Conservation (phyloP, 2,888 invertebrate species). For the Brachyptera putata region DNA sequence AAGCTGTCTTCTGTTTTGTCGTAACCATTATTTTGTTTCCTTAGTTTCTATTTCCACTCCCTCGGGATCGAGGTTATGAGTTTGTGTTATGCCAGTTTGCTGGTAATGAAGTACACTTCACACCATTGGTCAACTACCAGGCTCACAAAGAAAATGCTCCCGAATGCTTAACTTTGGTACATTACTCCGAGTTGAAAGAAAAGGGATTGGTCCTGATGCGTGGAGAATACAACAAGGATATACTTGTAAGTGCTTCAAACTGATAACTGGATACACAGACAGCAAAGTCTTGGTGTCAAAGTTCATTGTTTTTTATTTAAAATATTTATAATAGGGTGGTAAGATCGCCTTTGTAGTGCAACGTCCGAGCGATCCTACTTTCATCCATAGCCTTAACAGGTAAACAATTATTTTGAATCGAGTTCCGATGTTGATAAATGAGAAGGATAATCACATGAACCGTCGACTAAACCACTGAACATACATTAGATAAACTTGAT, state of each 20-base stretch:
- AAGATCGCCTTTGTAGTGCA: too few species aligned
- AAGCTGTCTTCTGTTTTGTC: background rate
- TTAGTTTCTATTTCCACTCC: slow-evolving; percentile 71
- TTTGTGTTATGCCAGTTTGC: slow-evolving; percentile 75
- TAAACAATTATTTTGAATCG: too few species aligned
- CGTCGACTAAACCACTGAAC: background rate
- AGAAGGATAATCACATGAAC: slow-evolving; percentile 62
- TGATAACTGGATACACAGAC: too few species aligned
- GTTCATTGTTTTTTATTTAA: too few species aligned
- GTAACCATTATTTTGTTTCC: slow-evolving; percentile 27
- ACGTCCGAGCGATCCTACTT: too few species aligned
- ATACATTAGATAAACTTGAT: background rate
- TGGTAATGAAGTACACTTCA: slow-evolving; percentile 72
- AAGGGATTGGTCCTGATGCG: slow-evolving; percentile 78
- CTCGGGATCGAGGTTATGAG: slow-evolving; percentile 78
- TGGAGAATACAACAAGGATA: slow-evolving; percentile 79
- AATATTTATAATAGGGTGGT: too few species aligned
- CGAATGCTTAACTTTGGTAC: slow-evolving; percentile 74
- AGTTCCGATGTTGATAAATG: slow-evolving; percentile 82
- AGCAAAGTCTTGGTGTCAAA: too few species aligned
- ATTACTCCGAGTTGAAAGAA: slow-evolving; percentile 68
- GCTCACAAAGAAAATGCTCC: slow-evolving; percentile 85
- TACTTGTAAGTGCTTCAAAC: slow-evolving; percentile 51
- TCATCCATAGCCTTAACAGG: too few species aligned
- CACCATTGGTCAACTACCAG: slow-evolving; percentile 75